Percentiles rank a stretch among this genome's conserved stretches.
These are phyloP conservation scores for Podiceps cristatus DNA, from an alignment of 2,113 vertebrate species.

Conservation along the genomic window DNA sequence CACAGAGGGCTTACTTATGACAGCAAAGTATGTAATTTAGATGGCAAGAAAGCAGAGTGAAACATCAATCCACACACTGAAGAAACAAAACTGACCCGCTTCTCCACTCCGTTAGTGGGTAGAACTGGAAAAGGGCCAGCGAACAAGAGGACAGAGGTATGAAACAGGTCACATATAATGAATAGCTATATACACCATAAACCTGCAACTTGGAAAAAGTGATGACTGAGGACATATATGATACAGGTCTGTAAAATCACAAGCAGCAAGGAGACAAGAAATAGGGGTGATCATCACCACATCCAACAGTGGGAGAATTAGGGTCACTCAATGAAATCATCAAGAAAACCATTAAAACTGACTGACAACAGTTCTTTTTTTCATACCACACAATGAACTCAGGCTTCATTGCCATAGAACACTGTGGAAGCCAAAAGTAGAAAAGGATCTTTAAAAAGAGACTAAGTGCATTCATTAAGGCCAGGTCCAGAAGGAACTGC, in stretches of 20 bases:
- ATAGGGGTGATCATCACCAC: background rate
- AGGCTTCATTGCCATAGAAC: background rate
- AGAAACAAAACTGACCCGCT: background rate
- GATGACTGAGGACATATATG: background rate
- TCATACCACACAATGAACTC: background rate
- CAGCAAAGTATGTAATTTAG: background rate
- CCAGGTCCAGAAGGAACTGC: conserved; percentile 7
- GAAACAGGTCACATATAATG: background rate
- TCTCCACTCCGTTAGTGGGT: background rate
- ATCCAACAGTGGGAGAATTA: background rate
- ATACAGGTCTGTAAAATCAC: background rate
- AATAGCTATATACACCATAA: background rate
- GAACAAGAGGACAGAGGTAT: background rate
- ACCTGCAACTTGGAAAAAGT: background rate
- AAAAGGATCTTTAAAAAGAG: background rate
- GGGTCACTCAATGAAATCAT: background rate
- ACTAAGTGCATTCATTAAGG: background rate
- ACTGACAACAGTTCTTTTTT: background rate
- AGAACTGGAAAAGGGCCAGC: conserved; percentile 16
- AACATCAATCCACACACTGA: background rate
- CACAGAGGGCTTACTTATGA: background rate
- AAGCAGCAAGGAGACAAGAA: background rate
- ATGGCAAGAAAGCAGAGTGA: background rate
- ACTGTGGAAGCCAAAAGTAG: background rate
- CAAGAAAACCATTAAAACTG: background rate